phyloP scores from a whole-genome alignment of 2,888 invertebrate species.

The Keiferia lycopersicella region DNA sequence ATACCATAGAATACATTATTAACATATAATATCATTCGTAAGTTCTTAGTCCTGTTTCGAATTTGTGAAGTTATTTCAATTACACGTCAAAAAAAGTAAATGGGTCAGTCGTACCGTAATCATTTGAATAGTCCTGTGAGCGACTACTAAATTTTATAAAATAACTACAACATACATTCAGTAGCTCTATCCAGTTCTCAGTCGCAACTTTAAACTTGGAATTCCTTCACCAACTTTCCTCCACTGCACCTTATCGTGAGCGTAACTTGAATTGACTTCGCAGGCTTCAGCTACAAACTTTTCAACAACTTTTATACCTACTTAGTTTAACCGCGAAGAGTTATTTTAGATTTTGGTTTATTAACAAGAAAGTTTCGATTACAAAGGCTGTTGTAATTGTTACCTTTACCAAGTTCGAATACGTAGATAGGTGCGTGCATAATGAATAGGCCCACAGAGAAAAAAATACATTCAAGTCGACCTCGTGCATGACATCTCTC shows the following conservation, averaged over 20 bases:
- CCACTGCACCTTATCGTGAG: not conserved
- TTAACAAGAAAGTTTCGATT: not conserved
- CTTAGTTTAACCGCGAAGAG: not conserved
- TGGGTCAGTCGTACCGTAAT: no score
- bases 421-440: not conserved
- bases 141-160: not conserved
- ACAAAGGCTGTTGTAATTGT: slow-evolving; percentile 1
- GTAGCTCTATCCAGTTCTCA: not conserved
- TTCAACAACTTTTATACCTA: not conserved
- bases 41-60: no score
- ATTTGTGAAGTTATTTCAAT: no score
- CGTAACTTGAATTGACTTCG: not conserved
- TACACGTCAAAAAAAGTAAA: no score
- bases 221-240: slow-evolving; percentile 5
- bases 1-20: no score
- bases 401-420: not conserved
- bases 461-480: no score
- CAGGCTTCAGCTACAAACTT: not conserved
- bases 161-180: not conserved
- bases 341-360: not conserved
- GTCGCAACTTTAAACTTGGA: not conserved
- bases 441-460: no score
- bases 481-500: no score
- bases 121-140: not conserved
- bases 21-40: no score